Conservation (phyloP, 2,113 vertebrate species). For the Perca schrenkii region DNA sequence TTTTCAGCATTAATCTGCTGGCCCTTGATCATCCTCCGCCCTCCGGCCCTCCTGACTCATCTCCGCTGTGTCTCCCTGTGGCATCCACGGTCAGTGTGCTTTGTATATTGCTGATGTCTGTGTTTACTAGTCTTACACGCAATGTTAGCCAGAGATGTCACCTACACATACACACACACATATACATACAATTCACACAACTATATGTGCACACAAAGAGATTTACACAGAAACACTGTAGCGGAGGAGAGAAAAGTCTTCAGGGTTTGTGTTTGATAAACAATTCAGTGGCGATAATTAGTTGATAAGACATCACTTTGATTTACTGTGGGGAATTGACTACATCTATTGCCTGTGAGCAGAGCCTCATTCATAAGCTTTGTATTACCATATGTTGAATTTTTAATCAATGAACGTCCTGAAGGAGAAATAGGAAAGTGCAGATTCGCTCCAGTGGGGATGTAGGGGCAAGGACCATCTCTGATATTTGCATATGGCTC, state of each 20-base stretch:
- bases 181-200: not conserved
- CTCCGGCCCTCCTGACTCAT: conserved; percentile 59
- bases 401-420: conserved; percentile 76
- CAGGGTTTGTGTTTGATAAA: conserved; percentile 70
- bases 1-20: conserved; percentile 55
- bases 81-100: conserved; percentile 56
- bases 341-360: conserved; percentile 62
- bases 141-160: conserved; percentile 61
- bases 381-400: conserved; percentile 77
- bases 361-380: conserved; percentile 46
- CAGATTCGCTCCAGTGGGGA: conserved; percentile 63
- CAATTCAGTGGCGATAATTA: conserved; percentile 77
- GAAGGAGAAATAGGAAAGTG: conserved; percentile 72
- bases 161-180: conserved; percentile 19
- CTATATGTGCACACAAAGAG: conserved; percentile 1
- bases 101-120: conserved; percentile 64
- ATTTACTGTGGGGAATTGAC: conserved; percentile 57
- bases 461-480: conserved; percentile 62
- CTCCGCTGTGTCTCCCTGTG: conserved; percentile 51
- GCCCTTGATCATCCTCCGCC: conserved; percentile 46
- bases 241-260: conserved; percentile 38
- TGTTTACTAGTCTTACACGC: conserved; percentile 57
- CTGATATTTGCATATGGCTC: conserved; percentile 70
- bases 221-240: not conserved
- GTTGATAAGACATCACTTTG: conserved; percentile 67